Evolutionary conservation across 1,140 invertebrate genomes (phyloP).

Genomic region (Zelostemma sp.): DNA sequence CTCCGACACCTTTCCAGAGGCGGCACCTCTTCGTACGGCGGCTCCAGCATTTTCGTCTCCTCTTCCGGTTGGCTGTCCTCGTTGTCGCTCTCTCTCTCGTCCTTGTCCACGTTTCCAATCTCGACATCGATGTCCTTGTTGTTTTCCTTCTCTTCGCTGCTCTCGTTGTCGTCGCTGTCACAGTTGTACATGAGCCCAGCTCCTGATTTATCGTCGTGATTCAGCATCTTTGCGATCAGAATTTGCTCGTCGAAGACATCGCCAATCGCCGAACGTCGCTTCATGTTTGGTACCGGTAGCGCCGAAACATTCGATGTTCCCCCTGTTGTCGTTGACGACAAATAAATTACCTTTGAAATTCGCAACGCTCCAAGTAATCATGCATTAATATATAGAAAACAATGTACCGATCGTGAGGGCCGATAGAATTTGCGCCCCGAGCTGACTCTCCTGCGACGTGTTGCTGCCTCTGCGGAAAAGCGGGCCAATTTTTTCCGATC

Average conservation of each 20-base stretch:
- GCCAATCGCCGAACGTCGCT: slow-evolving; percentile 72
- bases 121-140: slow-evolving; percentile 71
- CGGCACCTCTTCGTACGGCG: slow-evolving; percentile 31
- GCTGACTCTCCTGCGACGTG: slow-evolving; percentile 83
- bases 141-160: slow-evolving; percentile 67
- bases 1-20: slow-evolving; percentile 52
- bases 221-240: slow-evolving; percentile 70
- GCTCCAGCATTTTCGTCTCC: slow-evolving; percentile 61
- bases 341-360: not conserved
- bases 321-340: slow-evolving; percentile 11
- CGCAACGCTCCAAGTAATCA: not conserved
- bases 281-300: slow-evolving; percentile 70
- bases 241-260: slow-evolving; percentile 63
- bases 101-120: slow-evolving; percentile 59
- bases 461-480: slow-evolving; percentile 78
- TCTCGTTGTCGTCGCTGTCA: slow-evolving; percentile 68
- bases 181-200: slow-evolving; percentile 70
- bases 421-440: slow-evolving; percentile 74
- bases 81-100: slow-evolving; percentile 64
- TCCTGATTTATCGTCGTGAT: slow-evolving; percentile 65
- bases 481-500: slow-evolving; percentile 64
- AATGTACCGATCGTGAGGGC: slow-evolving; percentile 60
- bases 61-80: slow-evolving; percentile 71
- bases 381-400: not conserved
- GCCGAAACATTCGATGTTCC: slow-evolving; percentile 65